Percentiles rank a stretch among this genome's conserved stretches.
These are phyloP conservation scores for Seriola aureovittata DNA, from an alignment of 2,113 vertebrate genomes.

Conservation along the genomic window DNA sequence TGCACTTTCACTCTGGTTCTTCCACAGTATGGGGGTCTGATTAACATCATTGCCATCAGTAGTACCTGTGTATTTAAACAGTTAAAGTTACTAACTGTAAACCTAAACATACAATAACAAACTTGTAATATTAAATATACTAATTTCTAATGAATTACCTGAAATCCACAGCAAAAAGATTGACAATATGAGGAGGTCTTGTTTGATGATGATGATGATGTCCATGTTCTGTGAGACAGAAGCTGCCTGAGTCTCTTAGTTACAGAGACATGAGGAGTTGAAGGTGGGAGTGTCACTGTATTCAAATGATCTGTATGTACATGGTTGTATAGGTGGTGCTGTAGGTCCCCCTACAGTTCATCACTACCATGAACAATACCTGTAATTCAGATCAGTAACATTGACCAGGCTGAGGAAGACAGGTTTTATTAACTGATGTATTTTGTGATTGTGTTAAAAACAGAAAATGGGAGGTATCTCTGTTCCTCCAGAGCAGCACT, in stretches of 20 bases:
- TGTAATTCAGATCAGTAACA: too few relatives aligned
- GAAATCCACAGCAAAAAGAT: neutral
- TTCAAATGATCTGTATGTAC: too few relatives aligned
- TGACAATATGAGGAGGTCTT: fast-evolving
- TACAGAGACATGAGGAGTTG: neutral
- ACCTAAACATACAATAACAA: too few relatives aligned
- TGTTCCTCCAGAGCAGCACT: too few relatives aligned
- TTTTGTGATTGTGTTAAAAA: too few relatives aligned
- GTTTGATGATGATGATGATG: fast-evolving
- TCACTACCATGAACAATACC: neutral
- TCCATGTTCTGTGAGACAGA: neutral
- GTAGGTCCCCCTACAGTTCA: neutral
- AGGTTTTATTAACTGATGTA: too few relatives aligned
- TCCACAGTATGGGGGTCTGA: too few relatives aligned
- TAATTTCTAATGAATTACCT: constrained; percentile 16
- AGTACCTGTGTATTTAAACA: neutral
- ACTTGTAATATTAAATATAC: too few relatives aligned
- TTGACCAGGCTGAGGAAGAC: too few relatives aligned
- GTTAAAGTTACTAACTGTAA: neutral
- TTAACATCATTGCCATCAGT: neutral
- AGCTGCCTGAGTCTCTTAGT: neutral
- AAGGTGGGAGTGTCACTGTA: constrained; percentile 14
- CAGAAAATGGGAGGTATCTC: too few relatives aligned
- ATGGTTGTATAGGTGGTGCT: neutral
- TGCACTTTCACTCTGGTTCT: too few relatives aligned